Base-by-base conservation (phyloP, 2,113 vertebrate species). In the Esox niger region DNA sequence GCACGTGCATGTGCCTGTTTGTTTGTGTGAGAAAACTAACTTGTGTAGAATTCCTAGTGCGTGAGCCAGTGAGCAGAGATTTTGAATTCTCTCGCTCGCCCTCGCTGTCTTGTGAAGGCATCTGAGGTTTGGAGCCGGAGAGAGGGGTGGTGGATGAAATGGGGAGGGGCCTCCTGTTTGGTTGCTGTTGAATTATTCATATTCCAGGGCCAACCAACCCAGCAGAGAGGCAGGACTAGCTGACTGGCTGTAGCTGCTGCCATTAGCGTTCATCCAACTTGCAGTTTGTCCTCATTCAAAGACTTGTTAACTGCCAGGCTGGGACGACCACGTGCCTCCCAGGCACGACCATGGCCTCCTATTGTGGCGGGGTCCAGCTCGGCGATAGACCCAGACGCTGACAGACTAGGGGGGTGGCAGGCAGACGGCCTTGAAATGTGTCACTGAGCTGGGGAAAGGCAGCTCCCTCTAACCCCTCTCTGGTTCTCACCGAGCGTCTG, bases 201-300 rank as follows among this genome's bases (percentile, higher is more conserved):
- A 86, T 85, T 90, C 91, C 89, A 58, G 82, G 89, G 90, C 86
- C 90, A 88, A n/a, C n/a, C n/a, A n/a, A n/a, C n/a, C n/a, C n/a
- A n/a, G 88, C 68, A 82, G 90, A 91, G 91, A 88, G 82, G 80
- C 91, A 86, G 90, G 88, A 94, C 90, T 93, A 90, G 90, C 89
- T 88, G 87, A 17, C 35, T 43, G 38, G 38, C 15, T 43, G 38
- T 43, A 43, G 38, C 15, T 43, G 38, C 38, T 78, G 86, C 74
- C 85, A 92, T 93, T 94, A 94, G 92, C 94, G 94, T 94, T 93
- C 93, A 92, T 78, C 90, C 90, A 88, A 92, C 93, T 92, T 91
- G 91, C 92, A 90, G 92, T 88, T 89, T 93, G 93, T 94, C 93
- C 92, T 95, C 93, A 95, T 95, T 95, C 94, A 95, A 90, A 92